Evolutionary conservation across 1,140 invertebrate genomes (phyloP).

Genomic region (Aleiodes sp.): DNA sequence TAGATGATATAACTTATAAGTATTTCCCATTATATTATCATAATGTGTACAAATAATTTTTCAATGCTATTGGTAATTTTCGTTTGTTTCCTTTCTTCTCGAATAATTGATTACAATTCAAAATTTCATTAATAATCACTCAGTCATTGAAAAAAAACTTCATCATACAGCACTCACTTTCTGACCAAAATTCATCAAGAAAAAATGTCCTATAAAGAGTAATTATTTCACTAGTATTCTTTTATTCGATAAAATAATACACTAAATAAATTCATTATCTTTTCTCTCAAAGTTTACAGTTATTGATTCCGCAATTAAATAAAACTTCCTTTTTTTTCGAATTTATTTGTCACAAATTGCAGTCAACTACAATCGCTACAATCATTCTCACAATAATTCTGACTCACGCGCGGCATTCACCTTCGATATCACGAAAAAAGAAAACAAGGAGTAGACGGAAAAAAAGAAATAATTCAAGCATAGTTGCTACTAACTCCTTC

Average conservation of each 20-base stretch:
- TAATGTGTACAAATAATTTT: slow-evolving; percentile 32
- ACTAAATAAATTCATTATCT: neutral
- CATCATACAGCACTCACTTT: neutral
- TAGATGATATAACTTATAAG: slow-evolving; percentile 29
- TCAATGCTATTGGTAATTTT: too few relatives aligned
- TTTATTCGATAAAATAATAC: too few relatives aligned
- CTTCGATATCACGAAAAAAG: neutral
- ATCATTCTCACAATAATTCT: neutral
- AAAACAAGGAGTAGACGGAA: too few relatives aligned
- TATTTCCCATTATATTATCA: slow-evolving; percentile 24
- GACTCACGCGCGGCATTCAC: slow-evolving; percentile 8
- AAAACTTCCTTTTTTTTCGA: neutral
- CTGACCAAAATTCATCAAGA: neutral
- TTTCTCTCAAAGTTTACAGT: neutral
- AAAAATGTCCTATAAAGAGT: neutral
- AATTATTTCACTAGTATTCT: neutral
- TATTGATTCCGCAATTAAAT: neutral
- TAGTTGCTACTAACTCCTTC: neutral
- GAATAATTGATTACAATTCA: neutral
- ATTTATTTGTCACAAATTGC: too few relatives aligned
- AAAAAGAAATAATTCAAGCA: neutral
- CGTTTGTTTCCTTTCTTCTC: neutral
- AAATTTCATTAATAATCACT: neutral
- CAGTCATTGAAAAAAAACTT: neutral
- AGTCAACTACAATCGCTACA: neutral